Evolutionary conservation across 1,140 invertebrate species (phyloP), one percentile per base, ranked within the genome.

Genomic region (Achatina immaculata): DNA sequence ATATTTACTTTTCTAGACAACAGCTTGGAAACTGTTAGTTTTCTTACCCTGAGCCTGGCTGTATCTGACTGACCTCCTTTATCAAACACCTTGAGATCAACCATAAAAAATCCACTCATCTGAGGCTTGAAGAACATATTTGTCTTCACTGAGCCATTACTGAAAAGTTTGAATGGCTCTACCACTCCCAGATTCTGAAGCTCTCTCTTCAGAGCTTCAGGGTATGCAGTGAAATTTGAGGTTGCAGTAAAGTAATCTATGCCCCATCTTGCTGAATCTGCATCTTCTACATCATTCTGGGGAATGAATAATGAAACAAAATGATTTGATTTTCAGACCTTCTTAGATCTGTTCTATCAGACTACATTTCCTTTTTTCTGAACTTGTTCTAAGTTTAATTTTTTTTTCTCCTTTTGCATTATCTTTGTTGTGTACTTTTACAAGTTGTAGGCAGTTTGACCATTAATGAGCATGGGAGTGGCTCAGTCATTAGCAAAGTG

Each of bases 61-160:
- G 83, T 88, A 83, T 91, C 90, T 45, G 93, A 91, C 45, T 96
- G 92, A 16, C 96, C 95, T 38, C 94, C 94, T 0, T 95, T 95
- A 88, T 98, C 97, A 87, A 96, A 96, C 1, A 95, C 96, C 71
- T 95, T 86, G 0, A 97, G 94, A 93, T 95, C 94, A 86, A 98
- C 97, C 89, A 97, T 95, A 91, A 98, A 98, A 90, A 98, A 98
- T 73, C 97, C 97, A 90, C 98, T 98, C 97, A 98, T 98, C 74
- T 95, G 95, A 86, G 95, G 95, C 88, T 98, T 97, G 28, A 97
- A 97, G 92, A 98, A 97, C 89, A 98, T 98, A 91, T 98, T 98
- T 0, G 98, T 92, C 71, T 94, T 94, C 4, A 99, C 94, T 0
- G 94, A 94, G 0, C 97, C 97, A 14, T 96, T 86, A 42, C 78